Percentiles rank a stretch among this genome's conserved stretches.
phyloP scores from a whole-genome alignment of 1,140 invertebrate genomes.

The Sycobia sp. region DNA sequence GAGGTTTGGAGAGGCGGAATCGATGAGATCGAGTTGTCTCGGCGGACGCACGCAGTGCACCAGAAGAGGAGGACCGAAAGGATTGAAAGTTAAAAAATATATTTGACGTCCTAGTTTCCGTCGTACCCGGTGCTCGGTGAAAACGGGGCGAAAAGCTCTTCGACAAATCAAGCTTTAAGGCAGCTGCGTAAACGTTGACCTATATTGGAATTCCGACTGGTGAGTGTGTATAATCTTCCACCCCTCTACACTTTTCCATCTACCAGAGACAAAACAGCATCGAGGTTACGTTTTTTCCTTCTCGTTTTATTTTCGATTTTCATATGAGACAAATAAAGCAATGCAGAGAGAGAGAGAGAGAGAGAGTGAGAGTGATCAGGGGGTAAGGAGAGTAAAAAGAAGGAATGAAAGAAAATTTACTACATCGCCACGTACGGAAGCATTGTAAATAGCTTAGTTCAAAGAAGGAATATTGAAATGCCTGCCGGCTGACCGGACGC shows the following conservation, averaged over 20 bases:
- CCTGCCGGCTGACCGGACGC: too few species aligned
- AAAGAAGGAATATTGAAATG: too few species aligned
- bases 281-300: neutral
- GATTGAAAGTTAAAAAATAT: slow-evolving; percentile 50
- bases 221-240: neutral
- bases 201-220: slow-evolving; percentile 56
- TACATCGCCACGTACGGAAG: too few species aligned
- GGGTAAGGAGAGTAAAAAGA: too few species aligned
- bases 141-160: slow-evolving; percentile 52
- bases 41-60: neutral
- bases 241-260: neutral
- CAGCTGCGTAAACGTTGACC: slow-evolving; percentile 61
- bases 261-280: neutral
- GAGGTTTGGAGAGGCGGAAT: neutral
- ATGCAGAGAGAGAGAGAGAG: too few species aligned
- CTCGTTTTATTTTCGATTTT: too few species aligned
- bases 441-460: too few species aligned
- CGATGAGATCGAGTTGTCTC: neutral
- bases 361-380: too few species aligned
- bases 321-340: too few species aligned
- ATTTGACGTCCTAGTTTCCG: slow-evolving; percentile 57
- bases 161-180: slow-evolving; percentile 59
- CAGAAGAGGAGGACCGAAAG: slow-evolving; percentile 8
- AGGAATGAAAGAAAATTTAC: too few species aligned
- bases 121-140: slow-evolving; percentile 54